Evolutionary conservation across 2,113 vertebrate genomes (phyloP).

Genomic region (Notarius lentiginosus): DNA sequence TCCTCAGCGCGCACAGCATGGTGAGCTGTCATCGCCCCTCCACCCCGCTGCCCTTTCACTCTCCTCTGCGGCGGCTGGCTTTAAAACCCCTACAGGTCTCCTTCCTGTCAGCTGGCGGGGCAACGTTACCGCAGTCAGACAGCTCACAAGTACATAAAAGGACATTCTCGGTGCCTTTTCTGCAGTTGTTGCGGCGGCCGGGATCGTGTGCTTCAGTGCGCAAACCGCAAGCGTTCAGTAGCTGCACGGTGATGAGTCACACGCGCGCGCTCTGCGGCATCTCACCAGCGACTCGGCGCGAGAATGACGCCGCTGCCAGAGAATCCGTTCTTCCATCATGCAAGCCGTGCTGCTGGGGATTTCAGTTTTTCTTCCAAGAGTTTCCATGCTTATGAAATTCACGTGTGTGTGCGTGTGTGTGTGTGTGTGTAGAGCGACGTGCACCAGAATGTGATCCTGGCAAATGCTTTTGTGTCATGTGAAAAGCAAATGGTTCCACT

Average conservation of each 20-base stretch:
- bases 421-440: background rate
- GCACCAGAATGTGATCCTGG: background rate
- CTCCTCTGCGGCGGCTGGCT: slow-evolving; percentile 25
- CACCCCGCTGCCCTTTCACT: slow-evolving; percentile 7
- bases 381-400: slow-evolving; percentile 27
- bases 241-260: slow-evolving; percentile 8
- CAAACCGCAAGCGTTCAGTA: slow-evolving; percentile 27
- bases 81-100: slow-evolving; percentile 41
- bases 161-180: slow-evolving; percentile 40
- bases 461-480: slow-evolving; percentile 18
- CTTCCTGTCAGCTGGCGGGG: slow-evolving; percentile 38
- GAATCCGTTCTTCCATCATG: slow-evolving; percentile 26
- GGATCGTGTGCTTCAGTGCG: slow-evolving; percentile 17
- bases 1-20: slow-evolving; percentile 34
- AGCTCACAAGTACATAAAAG: slow-evolving; percentile 37
- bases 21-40: slow-evolving; percentile 44
- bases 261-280: background rate
- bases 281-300: background rate
- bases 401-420: slow-evolving; percentile 18
- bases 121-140: slow-evolving; percentile 28
- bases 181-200: slow-evolving; percentile 2
- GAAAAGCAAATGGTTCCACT: slow-evolving; percentile 39
- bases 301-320: background rate
- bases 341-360: background rate
- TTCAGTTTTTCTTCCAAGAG: background rate